These are phyloP conservation scores for Lacerta bilineata DNA, from an alignment of 2,797 vertebrate genomes.

Conservation along the genomic window DNA sequence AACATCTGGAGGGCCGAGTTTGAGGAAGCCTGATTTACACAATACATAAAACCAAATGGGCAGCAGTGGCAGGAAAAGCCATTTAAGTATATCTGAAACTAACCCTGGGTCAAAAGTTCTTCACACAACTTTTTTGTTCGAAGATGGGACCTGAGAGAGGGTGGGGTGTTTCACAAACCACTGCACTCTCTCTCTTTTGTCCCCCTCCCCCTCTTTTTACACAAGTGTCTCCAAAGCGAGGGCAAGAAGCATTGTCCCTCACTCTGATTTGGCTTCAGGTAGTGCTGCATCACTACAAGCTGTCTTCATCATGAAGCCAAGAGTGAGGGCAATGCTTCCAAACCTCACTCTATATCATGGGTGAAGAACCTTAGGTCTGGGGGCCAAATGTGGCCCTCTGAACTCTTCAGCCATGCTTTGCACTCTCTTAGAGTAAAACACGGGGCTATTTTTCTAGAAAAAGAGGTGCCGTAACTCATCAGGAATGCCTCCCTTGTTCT, in stretches of 20 bases:
- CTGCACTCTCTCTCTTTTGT: not conserved
- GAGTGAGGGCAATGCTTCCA: not conserved
- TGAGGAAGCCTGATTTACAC: too few relatives aligned
- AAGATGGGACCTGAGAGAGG: not conserved
- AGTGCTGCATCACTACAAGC: not conserved
- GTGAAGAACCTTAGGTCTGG: not conserved
- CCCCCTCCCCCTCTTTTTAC: not conserved
- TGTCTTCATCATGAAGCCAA: not conserved
- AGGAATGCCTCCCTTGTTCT: too few relatives aligned
- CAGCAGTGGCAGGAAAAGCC: not conserved
- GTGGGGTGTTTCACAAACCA: not conserved
- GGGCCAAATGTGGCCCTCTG: too few relatives aligned
- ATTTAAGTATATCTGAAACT: not conserved
- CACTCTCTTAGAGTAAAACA: too few relatives aligned
- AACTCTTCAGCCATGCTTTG: too few relatives aligned
- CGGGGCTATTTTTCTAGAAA: too few relatives aligned
- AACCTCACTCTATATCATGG: not conserved
- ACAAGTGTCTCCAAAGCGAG: not conserved
- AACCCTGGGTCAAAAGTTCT: not conserved
- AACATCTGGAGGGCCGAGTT: too few relatives aligned
- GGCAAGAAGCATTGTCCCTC: not conserved
- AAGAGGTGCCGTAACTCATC: too few relatives aligned
- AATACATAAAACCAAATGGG: not conserved
- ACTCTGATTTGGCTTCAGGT: not conserved
- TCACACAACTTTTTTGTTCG: not conserved